Conservation (phyloP, 2,888 invertebrate species). For the Odiellus spinosus region DNA sequence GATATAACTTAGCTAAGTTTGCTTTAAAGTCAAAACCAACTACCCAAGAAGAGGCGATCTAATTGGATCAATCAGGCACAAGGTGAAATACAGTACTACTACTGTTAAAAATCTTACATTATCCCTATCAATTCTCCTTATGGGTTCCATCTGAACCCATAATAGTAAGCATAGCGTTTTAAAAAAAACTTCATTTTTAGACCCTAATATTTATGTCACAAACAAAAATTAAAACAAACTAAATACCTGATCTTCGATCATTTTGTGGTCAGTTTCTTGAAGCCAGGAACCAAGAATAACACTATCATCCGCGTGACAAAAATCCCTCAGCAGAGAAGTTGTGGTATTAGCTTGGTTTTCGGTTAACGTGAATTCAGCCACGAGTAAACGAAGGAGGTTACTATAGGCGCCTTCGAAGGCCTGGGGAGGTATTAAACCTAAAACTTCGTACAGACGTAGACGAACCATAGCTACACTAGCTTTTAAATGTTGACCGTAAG, state of each 20-base stretch:
- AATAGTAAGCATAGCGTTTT: neutral
- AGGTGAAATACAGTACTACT: neutral
- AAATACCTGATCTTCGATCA: conserved; percentile 86
- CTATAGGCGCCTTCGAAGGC: conserved; percentile 72
- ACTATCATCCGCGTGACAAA: conserved; percentile 75
- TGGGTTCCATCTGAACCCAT: conserved; percentile 54
- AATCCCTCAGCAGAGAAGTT: conserved; percentile 59
- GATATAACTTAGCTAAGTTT: too few relatives aligned
- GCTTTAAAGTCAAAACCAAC: too few relatives aligned
- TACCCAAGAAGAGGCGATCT: too few relatives aligned
- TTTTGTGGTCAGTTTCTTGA: conserved; percentile 88
- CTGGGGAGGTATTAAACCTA: conserved; percentile 56
- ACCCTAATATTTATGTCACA: too few relatives aligned
- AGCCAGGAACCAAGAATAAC: conserved; percentile 87
- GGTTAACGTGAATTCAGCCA: conserved; percentile 80
- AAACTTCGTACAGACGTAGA: conserved; percentile 75
- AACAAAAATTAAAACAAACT: neutral
- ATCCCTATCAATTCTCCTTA: conserved; percentile 61
- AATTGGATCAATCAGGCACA: too few relatives aligned
- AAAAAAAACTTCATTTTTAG: too few relatives aligned
- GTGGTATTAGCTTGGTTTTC: conserved; percentile 87
- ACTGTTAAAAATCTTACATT: conserved; percentile 44
- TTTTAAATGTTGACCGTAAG: conserved; percentile 79
- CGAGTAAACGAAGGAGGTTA: conserved; percentile 72
- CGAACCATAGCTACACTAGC: conserved; percentile 87